phyloP scores from a whole-genome alignment of 1,140 invertebrate species.

The Theocolax elegans region DNA sequence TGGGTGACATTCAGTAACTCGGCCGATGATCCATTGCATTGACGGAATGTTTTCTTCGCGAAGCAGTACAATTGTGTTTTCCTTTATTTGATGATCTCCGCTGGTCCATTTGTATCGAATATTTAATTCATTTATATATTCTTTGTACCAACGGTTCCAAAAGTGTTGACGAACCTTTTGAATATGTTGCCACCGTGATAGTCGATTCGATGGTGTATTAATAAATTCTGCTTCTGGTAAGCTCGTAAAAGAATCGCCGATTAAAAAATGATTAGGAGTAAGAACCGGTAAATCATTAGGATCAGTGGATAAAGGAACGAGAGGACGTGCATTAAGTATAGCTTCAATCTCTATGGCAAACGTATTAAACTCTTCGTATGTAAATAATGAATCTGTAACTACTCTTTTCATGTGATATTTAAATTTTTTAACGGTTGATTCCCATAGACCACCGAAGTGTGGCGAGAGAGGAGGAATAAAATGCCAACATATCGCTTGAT shows the following conservation, averaged over 20 bases:
- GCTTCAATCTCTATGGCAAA: slow-evolving; percentile 41
- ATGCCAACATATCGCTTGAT: slow-evolving; percentile 43
- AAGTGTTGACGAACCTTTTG: slow-evolving; percentile 50
- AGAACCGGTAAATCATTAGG: slow-evolving; percentile 32
- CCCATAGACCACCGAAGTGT: slow-evolving; percentile 56
- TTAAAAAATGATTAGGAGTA: slow-evolving; percentile 32
- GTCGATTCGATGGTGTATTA: slow-evolving; percentile 24
- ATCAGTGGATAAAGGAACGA: slow-evolving; percentile 42
- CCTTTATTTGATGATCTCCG: slow-evolving; percentile 3
- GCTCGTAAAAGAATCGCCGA: slow-evolving; percentile 19
- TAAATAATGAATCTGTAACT: too few species aligned
- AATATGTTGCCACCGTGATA: slow-evolving; percentile 46
- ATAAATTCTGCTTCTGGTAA: slow-evolving; percentile 10
- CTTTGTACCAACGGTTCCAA: slow-evolving; percentile 51
- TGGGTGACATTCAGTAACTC: slow-evolving; percentile 40
- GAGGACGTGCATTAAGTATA: slow-evolving; percentile 47
- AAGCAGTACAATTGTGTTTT: slow-evolving; percentile 43
- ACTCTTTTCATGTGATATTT: too few species aligned
- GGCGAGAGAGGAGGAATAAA: slow-evolving; percentile 54
- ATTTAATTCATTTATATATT: slow-evolving; percentile 52
- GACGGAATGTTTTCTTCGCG: slow-evolving; percentile 42
- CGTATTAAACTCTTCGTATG: slow-evolving; percentile 44
- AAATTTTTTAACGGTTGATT: slow-evolving; percentile 47
- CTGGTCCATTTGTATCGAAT: slow-evolving; percentile 45
- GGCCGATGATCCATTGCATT: slow-evolving; percentile 39